Evolutionary conservation across 1,140 invertebrate species (phyloP), one percentile per base, ranked within the genome.

Genomic region (Scaptomyza montana): DNA sequence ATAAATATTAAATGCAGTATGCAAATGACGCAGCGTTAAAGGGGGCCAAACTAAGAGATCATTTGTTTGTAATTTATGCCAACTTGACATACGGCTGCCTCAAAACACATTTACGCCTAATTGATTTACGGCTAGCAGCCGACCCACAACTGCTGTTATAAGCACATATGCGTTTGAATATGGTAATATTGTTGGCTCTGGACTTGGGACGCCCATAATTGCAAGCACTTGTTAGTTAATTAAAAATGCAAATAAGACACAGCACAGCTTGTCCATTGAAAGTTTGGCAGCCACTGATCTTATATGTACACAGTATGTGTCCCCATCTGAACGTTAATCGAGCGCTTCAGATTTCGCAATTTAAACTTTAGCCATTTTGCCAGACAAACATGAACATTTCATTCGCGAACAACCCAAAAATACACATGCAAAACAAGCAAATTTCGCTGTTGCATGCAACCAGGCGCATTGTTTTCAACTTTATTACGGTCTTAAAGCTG

Each of bases 201-300:
- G 56, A 66, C 63, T 55, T 30, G 39, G 53, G 33, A 28, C 70
- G n/a, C 4, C 41, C 70, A 49, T 80, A 80, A 80, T 80, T 80
- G 77, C 71, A 59, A 63, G 74, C 75, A 77, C 74, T 80, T 80
- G 77, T 80, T 80, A 77, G 74, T 80, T 80, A 80, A 77, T 80
- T 80, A 77, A 80, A 80, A 63, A 78, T 78, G 67, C 72, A 78
- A 78, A 78, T 72, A 75, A 76, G 61, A 19, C 43, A 36, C 33
- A 36, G 33, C n/a, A 5, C 25, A 7, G 51, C 51, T 56, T 63
- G 60, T 41, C 45, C 64, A 74, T 62, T 56, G 46, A 41, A 72
- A 73, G 57, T 67, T 57, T 54, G 10, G n/a, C 49, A 67, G 41
- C 10, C 55, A 60, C 33, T 66, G 62, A 3, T 36, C 69, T 39